Evolutionary conservation across 1,140 invertebrate species (phyloP).

Genomic region (Neodiprion pinetum): DNA sequence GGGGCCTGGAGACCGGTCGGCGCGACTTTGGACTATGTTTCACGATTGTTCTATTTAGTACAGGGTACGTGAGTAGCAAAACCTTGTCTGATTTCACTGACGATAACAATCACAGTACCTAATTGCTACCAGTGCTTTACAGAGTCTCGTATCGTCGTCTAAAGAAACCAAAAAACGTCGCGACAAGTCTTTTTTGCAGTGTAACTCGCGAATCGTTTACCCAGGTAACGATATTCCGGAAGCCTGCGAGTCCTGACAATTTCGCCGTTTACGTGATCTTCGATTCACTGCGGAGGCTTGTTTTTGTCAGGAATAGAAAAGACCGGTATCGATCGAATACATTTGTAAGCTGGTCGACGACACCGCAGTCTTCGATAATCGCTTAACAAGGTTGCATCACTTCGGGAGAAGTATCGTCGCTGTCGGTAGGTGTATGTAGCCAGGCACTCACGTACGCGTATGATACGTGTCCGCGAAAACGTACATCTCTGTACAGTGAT

Average conservation of each 20-base stretch:
- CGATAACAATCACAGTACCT: not conserved
- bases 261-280: not conserved
- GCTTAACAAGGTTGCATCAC: conserved; percentile 5
- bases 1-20: too few relatives aligned
- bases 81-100: not conserved
- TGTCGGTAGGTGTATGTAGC: not conserved
- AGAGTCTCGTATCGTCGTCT: too few relatives aligned
- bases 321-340: conserved; percentile 4
- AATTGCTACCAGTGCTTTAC: not conserved
- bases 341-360: not conserved
- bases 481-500: not conserved
- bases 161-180: too few relatives aligned
- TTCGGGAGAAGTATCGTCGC: not conserved
- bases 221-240: too few relatives aligned
- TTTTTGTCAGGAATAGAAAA: not conserved
- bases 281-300: too few relatives aligned
- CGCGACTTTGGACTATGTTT: too few relatives aligned
- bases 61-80: not conserved
- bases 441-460: not conserved
- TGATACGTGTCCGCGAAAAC: not conserved
- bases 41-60: too few relatives aligned
- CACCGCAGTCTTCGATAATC: not conserved
- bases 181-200: too few relatives aligned
- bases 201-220: too few relatives aligned
- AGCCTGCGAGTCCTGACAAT: too few relatives aligned